Percentiles rank a stretch among this genome's conserved stretches.
These are phyloP conservation scores for Xylocopa sonorina DNA, from an alignment of 1,140 invertebrate species.

Conservation along the genomic window DNA sequence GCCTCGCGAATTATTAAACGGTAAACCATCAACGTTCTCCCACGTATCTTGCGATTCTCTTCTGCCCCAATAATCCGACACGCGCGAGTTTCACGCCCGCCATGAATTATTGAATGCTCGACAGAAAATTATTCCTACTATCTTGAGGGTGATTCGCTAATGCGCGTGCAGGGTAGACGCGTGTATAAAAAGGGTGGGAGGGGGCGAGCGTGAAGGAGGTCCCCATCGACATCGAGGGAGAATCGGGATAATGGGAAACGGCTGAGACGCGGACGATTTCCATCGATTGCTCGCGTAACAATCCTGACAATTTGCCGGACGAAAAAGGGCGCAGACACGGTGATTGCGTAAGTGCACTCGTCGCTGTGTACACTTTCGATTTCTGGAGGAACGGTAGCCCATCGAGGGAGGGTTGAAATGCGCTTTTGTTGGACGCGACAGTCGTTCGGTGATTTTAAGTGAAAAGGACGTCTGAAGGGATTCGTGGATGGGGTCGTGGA, in stretches of 20 bases:
- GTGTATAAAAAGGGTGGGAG: not conserved
- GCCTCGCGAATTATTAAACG: conserved; percentile 29
- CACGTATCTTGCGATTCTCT: not conserved
- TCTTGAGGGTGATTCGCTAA: not conserved
- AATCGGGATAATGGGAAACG: conserved; percentile 51
- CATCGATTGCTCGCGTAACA: conserved; percentile 63
- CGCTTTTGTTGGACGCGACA: not conserved
- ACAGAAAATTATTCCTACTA: conserved; percentile 59
- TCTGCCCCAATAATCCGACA: conserved; percentile 35
- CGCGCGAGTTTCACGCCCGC: conserved; percentile 23
- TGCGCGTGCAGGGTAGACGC: not conserved
- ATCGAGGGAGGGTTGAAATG: not conserved
- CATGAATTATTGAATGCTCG: conserved; percentile 69
- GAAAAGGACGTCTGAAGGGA: no score
- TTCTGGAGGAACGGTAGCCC: not conserved
- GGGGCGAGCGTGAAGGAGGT: not conserved
- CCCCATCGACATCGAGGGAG: conserved; percentile 2
- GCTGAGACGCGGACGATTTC: conserved; percentile 7
- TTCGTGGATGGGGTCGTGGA: no score
- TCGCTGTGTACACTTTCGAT: conserved; percentile 19
- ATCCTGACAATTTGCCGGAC: conserved; percentile 64
- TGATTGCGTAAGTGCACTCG: conserved; percentile 42
- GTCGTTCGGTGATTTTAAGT: not conserved
- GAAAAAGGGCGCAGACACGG: not conserved
- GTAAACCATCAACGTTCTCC: conserved; percentile 10